These are phyloP conservation scores for Manis pentadactyla DNA, from an alignment of 2,797 vertebrate species.

Conservation along the genomic window DNA sequence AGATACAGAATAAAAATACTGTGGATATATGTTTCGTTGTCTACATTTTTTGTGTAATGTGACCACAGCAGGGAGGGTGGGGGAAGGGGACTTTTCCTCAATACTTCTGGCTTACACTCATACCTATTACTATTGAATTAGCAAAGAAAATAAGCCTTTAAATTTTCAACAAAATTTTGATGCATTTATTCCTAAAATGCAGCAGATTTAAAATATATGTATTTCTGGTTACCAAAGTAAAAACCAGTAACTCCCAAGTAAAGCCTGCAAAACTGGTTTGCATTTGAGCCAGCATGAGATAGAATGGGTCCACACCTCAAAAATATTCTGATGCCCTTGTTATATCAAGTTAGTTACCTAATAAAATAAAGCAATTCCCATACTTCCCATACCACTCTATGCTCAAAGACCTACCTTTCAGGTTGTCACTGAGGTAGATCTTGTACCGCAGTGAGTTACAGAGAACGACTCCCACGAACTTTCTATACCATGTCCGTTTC, in stretches of 20 bases:
- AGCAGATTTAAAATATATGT: too few species aligned
- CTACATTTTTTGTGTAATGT: not conserved
- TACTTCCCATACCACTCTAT: fast-evolving
- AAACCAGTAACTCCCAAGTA: not conserved
- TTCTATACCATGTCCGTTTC: constrained; percentile 98
- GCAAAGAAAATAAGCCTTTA: not conserved
- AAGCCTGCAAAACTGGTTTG: not conserved
- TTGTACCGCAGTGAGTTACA: constrained; percentile 99
- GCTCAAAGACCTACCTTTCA: constrained; percentile 91
- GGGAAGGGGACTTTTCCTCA: not conserved
- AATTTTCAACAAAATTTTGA: not conserved
- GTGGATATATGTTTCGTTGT: not conserved
- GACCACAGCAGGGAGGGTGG: too few species aligned
- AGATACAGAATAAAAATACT: not conserved
- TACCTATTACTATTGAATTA: not conserved
- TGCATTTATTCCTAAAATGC: not conserved
- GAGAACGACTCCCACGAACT: constrained; percentile 98
- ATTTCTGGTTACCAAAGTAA: not conserved
- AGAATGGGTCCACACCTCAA: not conserved
- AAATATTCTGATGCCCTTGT: not conserved
- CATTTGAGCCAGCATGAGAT: not conserved
- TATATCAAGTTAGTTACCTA: not conserved
- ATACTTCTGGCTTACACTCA: not conserved
- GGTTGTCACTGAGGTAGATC: constrained; percentile 97
- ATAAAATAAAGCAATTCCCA: not conserved